Base-by-base conservation (phyloP, 2,797 vertebrate species). In the Novumbra hubbsi region DNA sequence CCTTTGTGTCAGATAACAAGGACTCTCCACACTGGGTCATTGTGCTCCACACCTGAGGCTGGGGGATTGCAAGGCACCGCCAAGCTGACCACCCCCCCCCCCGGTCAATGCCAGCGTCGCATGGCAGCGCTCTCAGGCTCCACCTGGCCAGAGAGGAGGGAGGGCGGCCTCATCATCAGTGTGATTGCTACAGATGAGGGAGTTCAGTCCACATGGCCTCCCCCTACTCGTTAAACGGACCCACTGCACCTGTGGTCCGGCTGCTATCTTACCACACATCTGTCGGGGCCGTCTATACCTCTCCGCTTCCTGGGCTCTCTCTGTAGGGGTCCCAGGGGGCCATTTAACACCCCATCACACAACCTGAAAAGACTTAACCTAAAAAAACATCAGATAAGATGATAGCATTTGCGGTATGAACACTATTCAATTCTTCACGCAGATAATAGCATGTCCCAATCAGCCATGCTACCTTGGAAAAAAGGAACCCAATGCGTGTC, bases 161-260 rank as follows among this genome's bases (percentile, higher is more conserved):
- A 85, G 89, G 90, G 89, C 89, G 88, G 89, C 90, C 88, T 88
- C 83, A 89, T 90, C 89, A 91, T 92, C 80, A 87, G 84, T 83
- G 80, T 80, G 87, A 86, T 89, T 86, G 86, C 87, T 88, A 92
- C 91, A 93, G 90, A 92, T 93, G 90, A 87, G 86, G 81, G 81
- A 86, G 80, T 92, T 93, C 88, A 92, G 89, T 90, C 87, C 85
- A 87, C 89, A 90, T 75, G 80, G 82, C 80, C 83, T 86, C 85
- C 80, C 79, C 84, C 82, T 80, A 83, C 91, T 92, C 87, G 89
- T 93, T 92, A 92, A 87, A 88, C 77, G 64, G 73, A 68, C 76
- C 78, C 55, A 84, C 91, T 55, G 85, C 91, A 93, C 92, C 92
- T 92, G 92, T 86, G 88, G 83, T 86, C 89, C 86, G 85, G 79